These are phyloP conservation scores for Philaethria dido DNA, from an alignment of 2,888 invertebrate genomes.

Conservation along the genomic window DNA sequence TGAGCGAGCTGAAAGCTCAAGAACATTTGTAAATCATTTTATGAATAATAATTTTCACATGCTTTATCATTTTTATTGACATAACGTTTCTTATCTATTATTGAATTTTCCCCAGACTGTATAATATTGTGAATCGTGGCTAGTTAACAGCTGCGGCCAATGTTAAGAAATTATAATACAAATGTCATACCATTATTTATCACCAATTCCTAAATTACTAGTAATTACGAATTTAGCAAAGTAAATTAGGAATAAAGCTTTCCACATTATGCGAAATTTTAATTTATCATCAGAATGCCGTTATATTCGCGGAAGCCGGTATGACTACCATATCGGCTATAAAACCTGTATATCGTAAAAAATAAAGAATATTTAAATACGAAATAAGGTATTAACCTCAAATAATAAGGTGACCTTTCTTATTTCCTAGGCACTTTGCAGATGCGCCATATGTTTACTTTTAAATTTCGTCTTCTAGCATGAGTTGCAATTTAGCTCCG, in stretches of 20 bases:
- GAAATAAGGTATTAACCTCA: too few relatives aligned
- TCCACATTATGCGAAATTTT: neutral
- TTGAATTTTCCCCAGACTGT: neutral
- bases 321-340: neutral
- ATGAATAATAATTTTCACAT: neutral
- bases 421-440: constrained; percentile 1
- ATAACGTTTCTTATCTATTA: neutral
- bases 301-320: neutral
- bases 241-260: neutral
- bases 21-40: neutral
- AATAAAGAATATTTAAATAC: too few relatives aligned
- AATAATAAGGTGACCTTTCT: neutral
- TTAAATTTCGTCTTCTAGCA: neutral
- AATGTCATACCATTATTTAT: neutral
- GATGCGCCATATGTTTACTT: constrained; percentile 9
- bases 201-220: neutral
- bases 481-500: constrained; percentile 9
- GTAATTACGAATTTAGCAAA: neutral
- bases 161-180: neutral
- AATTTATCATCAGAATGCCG: neutral
- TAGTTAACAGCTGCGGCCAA: constrained; percentile 9
- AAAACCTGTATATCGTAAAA: neutral
- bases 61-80: neutral
- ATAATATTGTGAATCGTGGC: neutral
- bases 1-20: constrained; percentile 13